Conservation (phyloP, 2,113 vertebrate species). For the Embiotoca jacksoni region DNA sequence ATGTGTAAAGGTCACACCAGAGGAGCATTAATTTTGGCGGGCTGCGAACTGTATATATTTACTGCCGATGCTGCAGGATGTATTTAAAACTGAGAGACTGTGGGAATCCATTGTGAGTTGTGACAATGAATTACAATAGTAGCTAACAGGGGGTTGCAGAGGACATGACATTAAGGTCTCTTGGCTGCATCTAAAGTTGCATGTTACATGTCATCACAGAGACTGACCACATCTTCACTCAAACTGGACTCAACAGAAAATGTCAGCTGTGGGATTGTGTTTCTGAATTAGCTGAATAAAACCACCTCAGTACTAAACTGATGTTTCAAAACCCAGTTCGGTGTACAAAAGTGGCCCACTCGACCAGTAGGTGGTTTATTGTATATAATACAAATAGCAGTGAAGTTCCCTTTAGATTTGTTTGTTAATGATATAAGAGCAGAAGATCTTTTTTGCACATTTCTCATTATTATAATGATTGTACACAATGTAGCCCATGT, state of each 20-base stretch:
- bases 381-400: too few relatives aligned
- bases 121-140: slow-evolving; percentile 5
- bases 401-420: too few relatives aligned
- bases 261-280: slow-evolving; percentile 8
- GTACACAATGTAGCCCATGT: too few relatives aligned
- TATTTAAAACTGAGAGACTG: slow-evolving; percentile 21
- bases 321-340: not conserved
- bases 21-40: slow-evolving; percentile 18
- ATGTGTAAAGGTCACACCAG: slow-evolving; percentile 34
- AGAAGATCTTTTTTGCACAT: too few relatives aligned
- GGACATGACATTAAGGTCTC: not conserved
- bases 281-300: slow-evolving; percentile 6
- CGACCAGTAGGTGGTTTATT: too few relatives aligned
- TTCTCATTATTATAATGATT: too few relatives aligned
- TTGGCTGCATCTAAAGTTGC: not conserved
- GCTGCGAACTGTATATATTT: not conserved
- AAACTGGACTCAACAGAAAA: slow-evolving; percentile 11
- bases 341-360: too few relatives aligned
- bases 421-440: too few relatives aligned
- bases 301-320: slow-evolving; percentile 1
- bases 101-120: not conserved
- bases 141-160: not conserved
- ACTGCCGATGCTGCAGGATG: slow-evolving; percentile 1
- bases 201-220: slow-evolving; percentile 8
- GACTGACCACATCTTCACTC: slow-evolving; percentile 20